Evolutionary conservation across 2,888 invertebrate species (phyloP), one percentile per base, ranked within the genome.

Genomic region (Autographa pulchrina): DNA sequence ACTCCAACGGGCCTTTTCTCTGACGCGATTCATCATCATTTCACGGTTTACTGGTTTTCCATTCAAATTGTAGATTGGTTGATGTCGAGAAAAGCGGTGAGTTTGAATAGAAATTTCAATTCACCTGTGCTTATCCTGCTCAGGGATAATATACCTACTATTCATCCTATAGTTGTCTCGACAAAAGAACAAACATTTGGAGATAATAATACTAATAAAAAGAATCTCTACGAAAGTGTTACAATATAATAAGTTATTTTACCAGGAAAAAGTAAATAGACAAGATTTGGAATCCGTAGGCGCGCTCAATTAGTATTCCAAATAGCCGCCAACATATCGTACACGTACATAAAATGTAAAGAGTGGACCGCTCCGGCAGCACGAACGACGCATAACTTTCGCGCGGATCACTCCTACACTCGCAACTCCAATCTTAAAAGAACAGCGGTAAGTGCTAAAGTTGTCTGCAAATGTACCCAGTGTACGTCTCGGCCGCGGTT

Each of bases 11-110:
- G 92, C 92, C 94, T 93, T 93, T 91, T 91, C 90, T 90, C 87
- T 81, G 85, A 85, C 88, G 88, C 95, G 92, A 96, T 96, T 96
- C 96, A 96, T 96, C 96, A 96, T 96, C 94, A 91, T 96, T 96
- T 96, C 92, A 92, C 96, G 96, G 94, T 95, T 96, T 93, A 91
- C 91, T 96, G 96, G 90, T 92, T 94, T 94, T 92, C 92, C 90
- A 96, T 96, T 95, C 93, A 96, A 88, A 90, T 83, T 84, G 86
- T 84, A 85, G 86, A 89, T 90, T 86, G 87, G 83, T 83, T 83
- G 86, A 83, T 85, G 85, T 83, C 83, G 83, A 82, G 84, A 75
- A 84, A 85, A 86, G 84, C 82, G 80, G 82, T 79, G 83, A 81
- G 68, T 68, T 82, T 74, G 70, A 76, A 77, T 78, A 82, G 77